These are phyloP conservation scores for Nasonovia ribisnigri DNA, from an alignment of 2,888 invertebrate genomes.

Conservation along the genomic window DNA sequence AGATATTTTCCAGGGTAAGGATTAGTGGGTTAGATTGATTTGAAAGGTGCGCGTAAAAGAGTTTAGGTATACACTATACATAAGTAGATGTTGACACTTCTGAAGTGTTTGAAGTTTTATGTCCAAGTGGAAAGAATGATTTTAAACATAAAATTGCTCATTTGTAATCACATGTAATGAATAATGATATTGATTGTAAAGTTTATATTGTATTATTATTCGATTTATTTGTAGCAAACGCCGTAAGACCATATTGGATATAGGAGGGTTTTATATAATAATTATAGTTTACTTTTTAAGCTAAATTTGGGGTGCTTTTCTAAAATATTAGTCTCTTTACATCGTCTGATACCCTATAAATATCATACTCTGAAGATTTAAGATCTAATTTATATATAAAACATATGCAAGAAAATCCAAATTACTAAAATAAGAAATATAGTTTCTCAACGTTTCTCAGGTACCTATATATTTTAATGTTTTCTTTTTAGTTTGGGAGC, in stretches of 20 bases:
- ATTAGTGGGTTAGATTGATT: too few species aligned
- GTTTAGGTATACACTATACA: too few species aligned
- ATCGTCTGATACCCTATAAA: not conserved
- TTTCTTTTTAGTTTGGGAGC: not conserved
- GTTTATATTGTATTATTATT: not conserved
- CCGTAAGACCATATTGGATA: not conserved
- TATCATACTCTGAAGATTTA: not conserved
- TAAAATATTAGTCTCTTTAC: not conserved
- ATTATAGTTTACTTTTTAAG: not conserved
- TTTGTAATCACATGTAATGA: not conserved
- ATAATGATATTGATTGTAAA: not conserved
- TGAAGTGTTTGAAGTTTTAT: not conserved
- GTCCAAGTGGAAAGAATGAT: not conserved
- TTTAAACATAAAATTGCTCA: not conserved
- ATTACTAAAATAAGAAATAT: not conserved
- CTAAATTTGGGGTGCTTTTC: not conserved
- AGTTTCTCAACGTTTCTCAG: not conserved
- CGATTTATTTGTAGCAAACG: not conserved
- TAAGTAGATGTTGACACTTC: not conserved
- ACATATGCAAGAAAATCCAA: not conserved
- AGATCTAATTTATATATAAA: not conserved
- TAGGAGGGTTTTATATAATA: not conserved
- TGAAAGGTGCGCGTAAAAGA: too few species aligned
- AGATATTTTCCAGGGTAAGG: too few species aligned
- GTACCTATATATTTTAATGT: not conserved